phyloP scores from a whole-genome alignment of 2,888 invertebrate genomes.

The Idaea biselata region DNA sequence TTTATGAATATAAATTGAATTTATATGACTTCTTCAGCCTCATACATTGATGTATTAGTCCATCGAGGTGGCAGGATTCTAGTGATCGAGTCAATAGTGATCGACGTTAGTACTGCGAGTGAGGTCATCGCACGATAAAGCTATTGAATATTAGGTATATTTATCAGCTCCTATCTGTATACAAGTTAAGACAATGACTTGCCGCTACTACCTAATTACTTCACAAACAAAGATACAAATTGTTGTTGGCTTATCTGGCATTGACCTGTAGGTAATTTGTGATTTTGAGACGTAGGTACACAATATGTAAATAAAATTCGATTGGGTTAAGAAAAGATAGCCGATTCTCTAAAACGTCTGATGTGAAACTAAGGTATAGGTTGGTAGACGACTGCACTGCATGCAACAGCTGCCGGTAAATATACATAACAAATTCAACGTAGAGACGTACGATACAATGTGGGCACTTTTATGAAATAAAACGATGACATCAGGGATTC shows the following conservation, averaged over 20 bases:
- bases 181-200: constrained; percentile 58
- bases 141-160: constrained; percentile 50
- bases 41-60: constrained; percentile 52
- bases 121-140: constrained; percentile 64
- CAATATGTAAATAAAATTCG: not conserved
- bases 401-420: no score
- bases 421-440: no score
- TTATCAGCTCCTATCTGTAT: constrained; percentile 47
- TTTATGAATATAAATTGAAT: constrained; percentile 67
- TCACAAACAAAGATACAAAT: constrained; percentile 45
- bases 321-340: not conserved
- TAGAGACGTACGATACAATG: no score
- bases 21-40: constrained; percentile 47
- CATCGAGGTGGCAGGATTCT: constrained; percentile 36
- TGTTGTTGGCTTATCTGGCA: constrained; percentile 46
- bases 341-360: not conserved
- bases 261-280: constrained; percentile 34
- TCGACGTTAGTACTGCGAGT: constrained; percentile 36
- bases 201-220: constrained; percentile 47
- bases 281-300: not conserved
- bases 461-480: no score
- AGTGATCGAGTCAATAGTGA: constrained; percentile 34
- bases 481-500: no score
- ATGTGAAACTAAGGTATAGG: constrained; percentile 3
- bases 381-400: no score